A percentile compares a stretch with the other conserved stretches of the same genome.
phyloP scores from a whole-genome alignment of 2,113 vertebrate genomes.

The Atlantisia rogersi region DNA sequence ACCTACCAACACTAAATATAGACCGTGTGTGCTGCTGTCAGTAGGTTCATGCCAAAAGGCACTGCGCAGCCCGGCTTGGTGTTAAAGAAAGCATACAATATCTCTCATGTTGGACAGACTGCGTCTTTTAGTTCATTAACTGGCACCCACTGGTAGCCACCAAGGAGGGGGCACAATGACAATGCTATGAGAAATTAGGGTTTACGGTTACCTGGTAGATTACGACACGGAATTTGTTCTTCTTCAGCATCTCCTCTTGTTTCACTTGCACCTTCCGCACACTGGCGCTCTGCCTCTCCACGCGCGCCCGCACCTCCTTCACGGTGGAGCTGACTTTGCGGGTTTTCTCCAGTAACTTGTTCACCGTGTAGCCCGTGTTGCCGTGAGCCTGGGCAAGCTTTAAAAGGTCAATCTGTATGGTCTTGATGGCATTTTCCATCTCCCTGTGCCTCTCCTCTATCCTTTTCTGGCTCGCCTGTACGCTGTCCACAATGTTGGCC shows the following conservation, averaged over 20 bases:
- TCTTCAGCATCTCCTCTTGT: conserved; percentile 93
- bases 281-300: conserved; percentile 87
- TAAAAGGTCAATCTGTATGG: conserved; percentile 90
- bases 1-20: conserved; percentile 78
- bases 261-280: conserved; percentile 91
- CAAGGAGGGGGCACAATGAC: neutral
- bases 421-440: conserved; percentile 88
- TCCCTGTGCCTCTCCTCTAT: conserved; percentile 92
- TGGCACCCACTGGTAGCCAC: neutral
- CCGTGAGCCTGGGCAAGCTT: conserved; percentile 91
- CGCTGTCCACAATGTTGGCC: conserved; percentile 90
- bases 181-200: neutral
- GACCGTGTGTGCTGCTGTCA: conserved; percentile 1
- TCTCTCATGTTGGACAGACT: neutral
- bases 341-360: conserved; percentile 94
- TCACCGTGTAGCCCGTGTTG: conserved; percentile 84
- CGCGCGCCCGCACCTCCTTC: conserved; percentile 89
- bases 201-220: conserved; percentile 91
- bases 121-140: neutral
- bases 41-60: conserved; percentile 4
- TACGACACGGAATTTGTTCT: conserved; percentile 95
- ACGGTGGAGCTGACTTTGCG: conserved; percentile 91
- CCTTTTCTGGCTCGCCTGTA: conserved; percentile 92
- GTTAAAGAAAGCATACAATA: neutral
- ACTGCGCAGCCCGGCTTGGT: neutral